Evolutionary conservation across 2,888 invertebrate genomes (phyloP).

Genomic region (Drosophila melanosoma): DNA sequence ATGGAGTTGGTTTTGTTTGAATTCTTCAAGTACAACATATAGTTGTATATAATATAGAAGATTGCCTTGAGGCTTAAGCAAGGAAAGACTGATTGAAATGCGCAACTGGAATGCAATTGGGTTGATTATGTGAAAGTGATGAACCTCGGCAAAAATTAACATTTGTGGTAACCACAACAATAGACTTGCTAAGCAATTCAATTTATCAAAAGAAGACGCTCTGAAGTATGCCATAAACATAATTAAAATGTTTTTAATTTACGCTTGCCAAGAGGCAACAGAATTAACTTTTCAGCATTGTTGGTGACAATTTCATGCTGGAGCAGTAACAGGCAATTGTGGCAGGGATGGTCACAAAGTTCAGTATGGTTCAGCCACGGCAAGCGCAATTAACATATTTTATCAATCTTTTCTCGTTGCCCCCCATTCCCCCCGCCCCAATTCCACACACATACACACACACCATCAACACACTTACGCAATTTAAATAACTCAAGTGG

Average conservation of each 20-base stretch:
- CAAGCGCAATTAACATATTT: constrained; percentile 78
- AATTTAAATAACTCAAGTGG: constrained; percentile 79
- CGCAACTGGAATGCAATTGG: neutral
- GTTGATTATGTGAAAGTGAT: constrained; percentile 8
- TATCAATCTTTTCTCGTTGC: constrained; percentile 68
- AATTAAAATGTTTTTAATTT: constrained; percentile 75
- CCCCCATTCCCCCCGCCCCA: constrained; percentile 15
- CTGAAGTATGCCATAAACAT: constrained; percentile 65
- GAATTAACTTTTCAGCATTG: constrained; percentile 78
- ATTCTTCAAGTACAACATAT: neutral
- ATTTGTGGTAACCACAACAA: constrained; percentile 3
- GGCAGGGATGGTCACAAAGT: constrained; percentile 10
- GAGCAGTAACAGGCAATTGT: constrained; percentile 27
- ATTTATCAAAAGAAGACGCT: constrained; percentile 30
- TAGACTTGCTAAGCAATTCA: constrained; percentile 19
- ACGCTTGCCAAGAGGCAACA: constrained; percentile 57
- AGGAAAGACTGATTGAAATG: neutral
- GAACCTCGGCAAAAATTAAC: neutral
- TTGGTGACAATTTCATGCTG: constrained; percentile 66
- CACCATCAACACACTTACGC: constrained; percentile 58
- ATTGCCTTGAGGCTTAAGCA: neutral
- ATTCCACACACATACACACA: neutral
- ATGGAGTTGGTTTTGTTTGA: neutral
- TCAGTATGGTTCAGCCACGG: constrained; percentile 38
- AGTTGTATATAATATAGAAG: neutral